phyloP scores from a whole-genome alignment of 2,888 invertebrate species.

The Lithophane socia region DNA sequence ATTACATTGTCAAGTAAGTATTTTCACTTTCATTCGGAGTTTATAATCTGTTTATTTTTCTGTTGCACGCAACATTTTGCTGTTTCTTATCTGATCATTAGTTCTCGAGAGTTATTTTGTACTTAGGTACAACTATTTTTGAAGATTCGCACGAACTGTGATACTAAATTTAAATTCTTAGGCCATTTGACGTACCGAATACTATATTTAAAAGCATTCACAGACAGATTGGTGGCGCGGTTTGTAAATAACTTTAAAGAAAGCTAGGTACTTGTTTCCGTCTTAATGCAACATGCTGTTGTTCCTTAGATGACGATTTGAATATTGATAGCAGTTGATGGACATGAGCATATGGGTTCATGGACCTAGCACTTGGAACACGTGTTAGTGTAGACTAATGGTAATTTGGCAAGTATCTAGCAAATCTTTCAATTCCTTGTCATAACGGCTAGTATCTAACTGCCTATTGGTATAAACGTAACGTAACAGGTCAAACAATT shows the following conservation, averaged over 20 bases:
- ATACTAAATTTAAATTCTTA: slow-evolving; percentile 27
- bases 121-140: slow-evolving; percentile 39
- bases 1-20: slow-evolving; percentile 57
- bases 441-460: neutral
- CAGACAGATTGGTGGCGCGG: slow-evolving; percentile 39
- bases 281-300: slow-evolving; percentile 22
- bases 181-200: slow-evolving; percentile 19
- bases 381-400: slow-evolving; percentile 13
- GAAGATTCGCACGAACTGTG: slow-evolving; percentile 28
- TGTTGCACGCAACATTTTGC: slow-evolving; percentile 27
- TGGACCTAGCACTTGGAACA: slow-evolving; percentile 14
- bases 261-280: slow-evolving; percentile 12
- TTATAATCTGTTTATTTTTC: slow-evolving; percentile 45
- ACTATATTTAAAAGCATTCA: slow-evolving; percentile 46
- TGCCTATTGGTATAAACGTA: neutral
- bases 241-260: slow-evolving; percentile 39
- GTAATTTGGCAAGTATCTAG: slow-evolving; percentile 31
- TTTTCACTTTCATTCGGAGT: slow-evolving; percentile 44
- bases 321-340: slow-evolving; percentile 9
- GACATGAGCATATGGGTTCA: slow-evolving; percentile 25
- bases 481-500: neutral
- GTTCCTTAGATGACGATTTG: slow-evolving; percentile 6
- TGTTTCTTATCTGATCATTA: slow-evolving; percentile 27
- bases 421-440: slow-evolving; percentile 29
- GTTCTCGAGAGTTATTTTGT: slow-evolving; percentile 36